Evolutionary conservation across 2,888 invertebrate genomes (phyloP).

Genomic region (Lasioglossum oenotherae): DNA sequence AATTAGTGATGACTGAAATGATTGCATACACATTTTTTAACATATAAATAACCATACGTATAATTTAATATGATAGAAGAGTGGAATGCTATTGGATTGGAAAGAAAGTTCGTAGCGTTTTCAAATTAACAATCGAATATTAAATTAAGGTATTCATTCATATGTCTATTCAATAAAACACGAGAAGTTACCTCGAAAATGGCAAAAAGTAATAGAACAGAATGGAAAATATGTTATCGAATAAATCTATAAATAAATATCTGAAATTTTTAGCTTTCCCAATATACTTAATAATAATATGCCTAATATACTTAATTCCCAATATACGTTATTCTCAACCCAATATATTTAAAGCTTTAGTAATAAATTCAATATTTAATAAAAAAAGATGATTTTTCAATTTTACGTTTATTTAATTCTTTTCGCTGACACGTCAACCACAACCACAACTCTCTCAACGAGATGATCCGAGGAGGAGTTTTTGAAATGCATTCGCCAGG

Average conservation of each 20-base stretch:
- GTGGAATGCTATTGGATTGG: not conserved
- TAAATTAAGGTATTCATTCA: too few species aligned
- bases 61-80: not conserved
- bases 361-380: not conserved
- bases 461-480: conserved; percentile 15
- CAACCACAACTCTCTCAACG: not conserved
- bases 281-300: too few species aligned
- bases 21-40: not conserved
- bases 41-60: not conserved
- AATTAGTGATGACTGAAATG: not conserved
- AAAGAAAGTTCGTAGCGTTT: too few species aligned
- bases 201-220: too few species aligned
- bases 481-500: conserved; percentile 17
- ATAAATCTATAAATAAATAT: too few species aligned
- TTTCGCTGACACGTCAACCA: not conserved
- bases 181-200: too few species aligned
- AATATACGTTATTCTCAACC: too few species aligned
- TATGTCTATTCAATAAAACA: too few species aligned
- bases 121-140: too few species aligned
- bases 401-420: not conserved
- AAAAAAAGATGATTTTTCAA: not conserved
- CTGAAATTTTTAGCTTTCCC: too few species aligned
- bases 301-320: too few species aligned
- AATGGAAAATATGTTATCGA: too few species aligned
- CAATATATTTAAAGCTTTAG: not conserved